These are phyloP conservation scores for Montipora capricornis DNA, from an alignment of 64 coral and sea anemone species.

Conservation along the genomic window DNA sequence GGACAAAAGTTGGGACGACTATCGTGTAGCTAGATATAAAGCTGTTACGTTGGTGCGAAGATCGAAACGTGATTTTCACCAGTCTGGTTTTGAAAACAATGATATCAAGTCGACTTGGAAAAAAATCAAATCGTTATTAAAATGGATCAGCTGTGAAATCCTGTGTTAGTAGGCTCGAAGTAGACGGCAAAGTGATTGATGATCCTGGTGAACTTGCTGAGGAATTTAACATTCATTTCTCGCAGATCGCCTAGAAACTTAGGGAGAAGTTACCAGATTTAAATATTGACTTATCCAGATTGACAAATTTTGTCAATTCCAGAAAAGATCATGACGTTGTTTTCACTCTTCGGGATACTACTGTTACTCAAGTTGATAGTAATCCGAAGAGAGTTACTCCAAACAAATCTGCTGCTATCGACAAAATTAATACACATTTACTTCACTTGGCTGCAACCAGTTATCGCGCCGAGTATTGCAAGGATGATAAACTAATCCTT, in stretches of 20 bases:
- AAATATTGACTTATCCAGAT: constrained; percentile 22
- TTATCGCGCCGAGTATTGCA: constrained; percentile 50
- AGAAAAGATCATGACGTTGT: constrained; percentile 27
- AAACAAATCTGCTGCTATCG: constrained; percentile 51
- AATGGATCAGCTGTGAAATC: constrained; percentile 55
- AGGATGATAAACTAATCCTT: constrained; percentile 64
- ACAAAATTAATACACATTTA: constrained; percentile 57
- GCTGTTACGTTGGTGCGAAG: constrained; percentile 16
- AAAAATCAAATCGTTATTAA: constrained; percentile 68
- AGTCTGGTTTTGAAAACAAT: constrained; percentile 54
- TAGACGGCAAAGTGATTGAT: constrained; percentile 15
- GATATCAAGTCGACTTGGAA: constrained; percentile 75
- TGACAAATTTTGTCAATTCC: constrained; percentile 54
- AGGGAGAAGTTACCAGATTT: constrained; percentile 15
- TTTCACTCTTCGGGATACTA: constrained; percentile 51
- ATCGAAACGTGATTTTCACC: constrained; percentile 76
- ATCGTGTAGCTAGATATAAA: constrained; percentile 58
- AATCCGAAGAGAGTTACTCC: constrained; percentile 13
- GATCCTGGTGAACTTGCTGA: constrained; percentile 52
- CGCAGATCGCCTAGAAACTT: constrained; percentile 63
- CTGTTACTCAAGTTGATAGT: constrained; percentile 20
- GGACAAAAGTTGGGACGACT: constrained; percentile 49
- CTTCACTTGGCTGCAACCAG: constrained; percentile 34
- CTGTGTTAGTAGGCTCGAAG: constrained; percentile 20
- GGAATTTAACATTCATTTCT: constrained; percentile 65